Evolutionary conservation across 2,113 vertebrate genomes (phyloP).

Genomic region (Mesocricetus auratus): DNA sequence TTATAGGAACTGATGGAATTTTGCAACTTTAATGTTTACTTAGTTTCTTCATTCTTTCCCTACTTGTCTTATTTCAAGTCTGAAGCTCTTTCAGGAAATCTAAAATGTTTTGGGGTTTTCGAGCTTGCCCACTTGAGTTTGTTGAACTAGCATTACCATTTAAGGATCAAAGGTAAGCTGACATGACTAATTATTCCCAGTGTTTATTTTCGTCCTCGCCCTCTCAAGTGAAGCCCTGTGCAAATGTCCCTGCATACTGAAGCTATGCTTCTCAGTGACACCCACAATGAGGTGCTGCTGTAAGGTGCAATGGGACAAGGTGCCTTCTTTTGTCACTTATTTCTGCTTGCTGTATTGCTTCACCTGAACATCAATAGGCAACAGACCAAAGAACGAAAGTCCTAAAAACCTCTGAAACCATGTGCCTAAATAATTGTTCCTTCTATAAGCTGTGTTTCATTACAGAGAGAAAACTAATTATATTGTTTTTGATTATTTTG

Average conservation of each 20-base stretch:
- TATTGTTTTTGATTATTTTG: neutral
- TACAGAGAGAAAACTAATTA: neutral
- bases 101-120: constrained; percentile 7
- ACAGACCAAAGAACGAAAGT: too few species aligned
- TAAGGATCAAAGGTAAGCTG: neutral
- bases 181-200: neutral
- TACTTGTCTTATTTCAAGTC: neutral
- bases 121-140: constrained; percentile 38
- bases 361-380: neutral
- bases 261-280: neutral
- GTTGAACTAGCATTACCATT: constrained; percentile 36
- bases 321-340: neutral
- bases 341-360: too few species aligned
- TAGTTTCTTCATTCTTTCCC: neutral
- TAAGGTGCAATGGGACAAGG: neutral
- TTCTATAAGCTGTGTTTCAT: neutral
- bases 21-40: constrained; percentile 49
- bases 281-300: neutral
- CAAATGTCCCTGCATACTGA: neutral
- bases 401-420: neutral
- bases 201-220: neutral
- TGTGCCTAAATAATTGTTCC: neutral
- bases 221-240: neutral
- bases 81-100: constrained; percentile 40
- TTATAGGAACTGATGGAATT: constrained; percentile 47